Evolutionary conservation across 2,888 invertebrate genomes (phyloP), one percentile per base, ranked within the genome.

Genomic region (Cenopis cana): DNA sequence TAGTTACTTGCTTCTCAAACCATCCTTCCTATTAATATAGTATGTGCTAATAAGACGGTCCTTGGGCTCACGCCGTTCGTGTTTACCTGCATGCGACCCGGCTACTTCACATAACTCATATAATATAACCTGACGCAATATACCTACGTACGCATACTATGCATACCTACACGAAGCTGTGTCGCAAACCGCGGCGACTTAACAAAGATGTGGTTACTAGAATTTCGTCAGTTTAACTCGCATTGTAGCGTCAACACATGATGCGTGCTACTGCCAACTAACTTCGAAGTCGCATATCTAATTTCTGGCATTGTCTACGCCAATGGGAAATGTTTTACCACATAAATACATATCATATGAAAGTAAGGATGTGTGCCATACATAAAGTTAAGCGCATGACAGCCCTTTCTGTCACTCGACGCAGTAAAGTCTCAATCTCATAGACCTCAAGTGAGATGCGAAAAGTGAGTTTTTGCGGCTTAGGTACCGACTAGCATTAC

Each of bases 11-110:
- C 60, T 20, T 29, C 49, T 29, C 17, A 46, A 60, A 20, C 29
- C 17, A 18, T 50, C 12, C 50, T 38, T 33, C 20, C 59, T 70
- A 66, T 60, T 60, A 41, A 66, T 66, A 70, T 54, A 59, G 46
- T 57, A 54, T 70, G 59, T 59, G 65, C 70, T 70, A 66, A 60
- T 60, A 60, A 46, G 59, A 66, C 46, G 54, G 70, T 70, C 70
- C 70, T 70, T 70, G 64, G 59, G 70, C 59, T 65, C 33, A 54
- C 54, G 36, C 54, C 36, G 57, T 52, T 70, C 59, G 54, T 66
- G 59, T 65, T 66, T 66, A 66, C 65, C 33, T 65, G 65, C 59
- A 65, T 57, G 64, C 41, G 65, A 70, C 50, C 64, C 9, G 38
- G 59, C 20, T 49, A 65, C 56, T 49, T 62, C 54, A 55, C 65